Conservation (phyloP, 2,888 invertebrate genomes). For the Beris morrisii region DNA sequence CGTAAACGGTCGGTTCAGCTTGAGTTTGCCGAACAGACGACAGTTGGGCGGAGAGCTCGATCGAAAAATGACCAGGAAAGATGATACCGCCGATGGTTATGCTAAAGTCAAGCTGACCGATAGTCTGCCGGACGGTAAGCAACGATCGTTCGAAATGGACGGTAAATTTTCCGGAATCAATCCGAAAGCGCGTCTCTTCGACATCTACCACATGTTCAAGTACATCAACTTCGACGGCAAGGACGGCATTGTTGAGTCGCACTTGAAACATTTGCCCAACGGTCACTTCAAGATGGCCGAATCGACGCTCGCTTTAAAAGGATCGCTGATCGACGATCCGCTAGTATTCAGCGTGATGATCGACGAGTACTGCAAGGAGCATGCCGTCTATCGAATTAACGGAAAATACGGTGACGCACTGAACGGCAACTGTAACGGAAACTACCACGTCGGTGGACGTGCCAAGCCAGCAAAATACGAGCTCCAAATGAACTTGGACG, state of each 20-base stretch:
- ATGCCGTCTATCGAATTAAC: slow-evolving; percentile 55
- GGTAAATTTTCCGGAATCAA: slow-evolving; percentile 55
- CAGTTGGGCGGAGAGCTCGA: slow-evolving; percentile 53
- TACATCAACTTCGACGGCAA: slow-evolving; percentile 58
- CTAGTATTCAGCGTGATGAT: slow-evolving; percentile 47
- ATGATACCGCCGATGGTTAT: slow-evolving; percentile 57
- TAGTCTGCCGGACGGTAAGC: slow-evolving; percentile 42
- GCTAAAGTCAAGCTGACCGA: slow-evolving; percentile 59
- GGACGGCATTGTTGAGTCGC: slow-evolving; percentile 53
- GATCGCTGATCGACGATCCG: slow-evolving; percentile 51
- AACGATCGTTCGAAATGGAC: slow-evolving; percentile 53
- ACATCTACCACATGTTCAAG: slow-evolving; percentile 51
- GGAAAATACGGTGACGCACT: slow-evolving; percentile 58
- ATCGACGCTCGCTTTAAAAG: slow-evolving; percentile 44
- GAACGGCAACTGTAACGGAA: slow-evolving; percentile 56
- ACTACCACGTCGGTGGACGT: slow-evolving; percentile 50
- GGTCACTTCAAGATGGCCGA: slow-evolving; percentile 47
- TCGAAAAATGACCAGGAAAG: slow-evolving; percentile 53
- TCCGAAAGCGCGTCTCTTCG: slow-evolving; percentile 53
- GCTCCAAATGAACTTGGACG: slow-evolving; percentile 56
- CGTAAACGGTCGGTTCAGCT: slow-evolving; percentile 44
- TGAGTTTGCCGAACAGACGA: slow-evolving; percentile 46
- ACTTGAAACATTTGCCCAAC: slow-evolving; percentile 51
- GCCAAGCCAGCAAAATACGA: slow-evolving; percentile 59
- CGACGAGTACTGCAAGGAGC: slow-evolving; percentile 45